These are phyloP conservation scores for Coenonympha arcania DNA, from an alignment of 2,888 invertebrate species.

Conservation along the genomic window DNA sequence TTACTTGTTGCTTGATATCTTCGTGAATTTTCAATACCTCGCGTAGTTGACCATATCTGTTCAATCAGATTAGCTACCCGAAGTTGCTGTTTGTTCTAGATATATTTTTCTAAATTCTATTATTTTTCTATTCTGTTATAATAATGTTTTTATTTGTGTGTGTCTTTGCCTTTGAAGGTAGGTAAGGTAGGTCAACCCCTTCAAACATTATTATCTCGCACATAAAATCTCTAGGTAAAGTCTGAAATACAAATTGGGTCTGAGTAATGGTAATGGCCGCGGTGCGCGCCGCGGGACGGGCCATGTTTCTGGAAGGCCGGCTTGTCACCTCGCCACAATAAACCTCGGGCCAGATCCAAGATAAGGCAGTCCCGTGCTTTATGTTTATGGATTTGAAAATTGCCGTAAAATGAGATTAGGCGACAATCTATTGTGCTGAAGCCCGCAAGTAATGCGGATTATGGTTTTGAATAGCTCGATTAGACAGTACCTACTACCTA, in stretches of 20 bases:
- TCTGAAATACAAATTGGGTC: constrained; percentile 29
- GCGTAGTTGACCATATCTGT: too few species aligned
- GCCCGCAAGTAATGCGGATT: constrained; percentile 5
- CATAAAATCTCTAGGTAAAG: constrained; percentile 17
- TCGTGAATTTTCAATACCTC: too few species aligned
- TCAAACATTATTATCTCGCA: constrained; percentile 4
- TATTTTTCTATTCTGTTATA: too few species aligned
- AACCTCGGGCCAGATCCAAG: constrained; percentile 31
- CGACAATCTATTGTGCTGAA: constrained; percentile 2
- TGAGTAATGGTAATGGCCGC: constrained; percentile 20
- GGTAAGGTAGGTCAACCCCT: not conserved
- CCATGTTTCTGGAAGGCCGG: constrained; percentile 33
- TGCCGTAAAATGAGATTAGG: constrained; percentile 40
- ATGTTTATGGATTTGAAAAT: constrained; percentile 39
- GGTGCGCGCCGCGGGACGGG: constrained; percentile 31
- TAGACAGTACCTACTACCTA: not conserved
- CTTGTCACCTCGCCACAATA: constrained; percentile 32
- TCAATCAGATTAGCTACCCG: too few species aligned
- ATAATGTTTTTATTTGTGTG: not conserved
- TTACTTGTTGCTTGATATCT: too few species aligned
- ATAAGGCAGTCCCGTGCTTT: constrained; percentile 26
- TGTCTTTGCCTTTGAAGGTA: not conserved
- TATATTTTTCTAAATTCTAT: too few species aligned
- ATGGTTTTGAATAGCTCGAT: not conserved
- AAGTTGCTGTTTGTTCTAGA: too few species aligned